Evolutionary conservation across 2,113 vertebrate species (phyloP), one percentile per base, ranked within the genome.

Genomic region (Rhinopithecus roxellana): DNA sequence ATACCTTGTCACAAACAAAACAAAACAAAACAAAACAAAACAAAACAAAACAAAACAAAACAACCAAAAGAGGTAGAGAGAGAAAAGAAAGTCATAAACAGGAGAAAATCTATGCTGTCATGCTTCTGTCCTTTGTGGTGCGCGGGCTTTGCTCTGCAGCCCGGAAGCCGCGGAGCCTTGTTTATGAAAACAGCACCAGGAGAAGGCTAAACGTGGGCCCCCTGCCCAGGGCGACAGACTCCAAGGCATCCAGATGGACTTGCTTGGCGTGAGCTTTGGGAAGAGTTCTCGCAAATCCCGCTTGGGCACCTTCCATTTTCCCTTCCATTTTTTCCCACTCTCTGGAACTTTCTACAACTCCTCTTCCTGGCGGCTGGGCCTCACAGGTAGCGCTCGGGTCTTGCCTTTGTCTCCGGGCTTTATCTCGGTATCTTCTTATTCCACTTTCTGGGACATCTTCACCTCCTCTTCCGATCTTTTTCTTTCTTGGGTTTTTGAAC

Each of bases 301-400:
- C 89, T 13, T 3, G 23, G 1, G 59, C 74, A 14, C 35, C 23
- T 17, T 7, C n/a, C 78, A 12, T 45, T 30, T 22, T 40, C 22
- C 30, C 57, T 8, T 11, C 55, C n/a, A 7, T 45, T 30, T 90
- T 20, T 17, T 20, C 3, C 2, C 5, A 45, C 45, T 50, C 25
- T 80, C 45, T 40, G 23, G 89, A 64, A 50, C 59, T 67, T 40
- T 79, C 59, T 20, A 6, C 43, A 8, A 2, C 16, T 20, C 43
- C 23, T 22, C 7, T n/a, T 1, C 8, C 22, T 1, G 57, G 23
- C 6, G 13, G 5, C 32, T 0, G 2, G 40, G 32, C 8, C 74
- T 67, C 12, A 1, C 6, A 0, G 27, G 50, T 4, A 1, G 6
- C 2, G 0, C 50, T 55, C 2, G 2, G n/a, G 0, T 57, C 38